These are phyloP conservation scores for Proteles cristata DNA, from an alignment of 2,113 vertebrate genomes.

Conservation along the genomic window DNA sequence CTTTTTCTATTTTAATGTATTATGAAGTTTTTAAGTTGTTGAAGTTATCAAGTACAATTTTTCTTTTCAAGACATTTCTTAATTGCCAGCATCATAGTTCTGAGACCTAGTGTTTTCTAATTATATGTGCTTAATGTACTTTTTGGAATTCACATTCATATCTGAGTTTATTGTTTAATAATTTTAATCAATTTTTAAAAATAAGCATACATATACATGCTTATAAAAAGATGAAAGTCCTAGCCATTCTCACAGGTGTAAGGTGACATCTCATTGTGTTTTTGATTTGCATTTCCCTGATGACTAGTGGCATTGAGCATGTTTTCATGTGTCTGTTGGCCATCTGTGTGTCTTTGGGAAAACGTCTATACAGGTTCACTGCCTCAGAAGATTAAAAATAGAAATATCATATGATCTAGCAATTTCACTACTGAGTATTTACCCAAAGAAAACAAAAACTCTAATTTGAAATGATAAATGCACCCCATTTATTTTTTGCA, in stretches of 20 bases:
- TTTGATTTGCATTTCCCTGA: neutral
- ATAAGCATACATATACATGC: neutral
- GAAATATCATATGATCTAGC: neutral
- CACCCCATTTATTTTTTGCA: neutral
- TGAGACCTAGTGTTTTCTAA: conserved; percentile 58
- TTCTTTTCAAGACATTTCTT: conserved; percentile 49
- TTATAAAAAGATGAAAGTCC: neutral
- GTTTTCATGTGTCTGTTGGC: neutral
- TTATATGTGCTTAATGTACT: neutral
- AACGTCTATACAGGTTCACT: neutral
- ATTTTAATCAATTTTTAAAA: conserved; percentile 21
- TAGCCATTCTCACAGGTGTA: neutral
- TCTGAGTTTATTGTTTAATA: conserved; percentile 27
- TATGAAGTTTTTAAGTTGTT: neutral
- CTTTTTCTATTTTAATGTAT: conserved; percentile 37
- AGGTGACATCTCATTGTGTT: neutral
- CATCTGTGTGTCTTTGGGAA: neutral
- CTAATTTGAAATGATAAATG: neutral
- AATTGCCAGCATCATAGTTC: neutral
- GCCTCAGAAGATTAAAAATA: neutral
- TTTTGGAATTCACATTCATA: conserved; percentile 64
- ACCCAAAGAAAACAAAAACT: neutral
- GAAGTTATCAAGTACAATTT: conserved; percentile 66
- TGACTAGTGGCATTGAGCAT: neutral
- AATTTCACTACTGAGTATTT: neutral